A percentile compares a stretch with the other conserved stretches of the same genome.
These are phyloP conservation scores for Drosophila ochracea DNA, from an alignment of 2,888 invertebrate species.

Conservation along the genomic window DNA sequence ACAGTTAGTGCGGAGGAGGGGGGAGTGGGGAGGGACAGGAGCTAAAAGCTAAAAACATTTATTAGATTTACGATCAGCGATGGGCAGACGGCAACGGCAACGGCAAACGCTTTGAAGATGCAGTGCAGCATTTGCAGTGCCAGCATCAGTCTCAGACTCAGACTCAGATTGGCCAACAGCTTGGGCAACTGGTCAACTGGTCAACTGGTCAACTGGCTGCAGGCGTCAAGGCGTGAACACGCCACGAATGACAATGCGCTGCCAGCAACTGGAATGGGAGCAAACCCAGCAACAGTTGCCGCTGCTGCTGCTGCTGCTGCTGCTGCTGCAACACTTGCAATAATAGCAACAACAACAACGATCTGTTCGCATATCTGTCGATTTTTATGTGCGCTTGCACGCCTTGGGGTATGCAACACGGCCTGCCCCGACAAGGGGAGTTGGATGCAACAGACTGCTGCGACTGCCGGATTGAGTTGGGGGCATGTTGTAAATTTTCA, in stretches of 20 bases:
- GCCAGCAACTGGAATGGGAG: slow-evolving; percentile 43
- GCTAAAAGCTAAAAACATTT: slow-evolving; percentile 52
- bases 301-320: slow-evolving; percentile 34
- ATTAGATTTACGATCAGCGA: slow-evolving; percentile 81
- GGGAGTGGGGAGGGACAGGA: not conserved
- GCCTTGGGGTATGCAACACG: slow-evolving; percentile 82
- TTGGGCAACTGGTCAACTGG: slow-evolving; percentile 23
- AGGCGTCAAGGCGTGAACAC: slow-evolving; percentile 82
- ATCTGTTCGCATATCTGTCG: slow-evolving; percentile 75
- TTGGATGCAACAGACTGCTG: not conserved
- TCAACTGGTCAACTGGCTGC: slow-evolving; percentile 60
- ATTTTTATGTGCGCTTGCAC: slow-evolving; percentile 83
- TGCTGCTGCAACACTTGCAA: slow-evolving; percentile 29
- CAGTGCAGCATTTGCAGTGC: slow-evolving; percentile 28
- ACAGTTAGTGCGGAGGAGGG: slow-evolving; percentile 1
- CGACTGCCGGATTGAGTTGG: not conserved
- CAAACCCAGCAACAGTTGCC: slow-evolving; percentile 33
- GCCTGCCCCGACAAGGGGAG: not conserved
- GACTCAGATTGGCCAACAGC: slow-evolving; percentile 11
- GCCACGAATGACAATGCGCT: slow-evolving; percentile 76
- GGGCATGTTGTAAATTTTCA: slow-evolving; percentile 69
- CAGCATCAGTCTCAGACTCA: not conserved
- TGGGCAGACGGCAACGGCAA: not conserved
- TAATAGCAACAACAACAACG: slow-evolving; percentile 34
- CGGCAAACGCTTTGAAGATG: slow-evolving; percentile 65